These are phyloP conservation scores for Heterotilapia buettikoferi DNA, from an alignment of 2,113 vertebrate species.

Conservation along the genomic window DNA sequence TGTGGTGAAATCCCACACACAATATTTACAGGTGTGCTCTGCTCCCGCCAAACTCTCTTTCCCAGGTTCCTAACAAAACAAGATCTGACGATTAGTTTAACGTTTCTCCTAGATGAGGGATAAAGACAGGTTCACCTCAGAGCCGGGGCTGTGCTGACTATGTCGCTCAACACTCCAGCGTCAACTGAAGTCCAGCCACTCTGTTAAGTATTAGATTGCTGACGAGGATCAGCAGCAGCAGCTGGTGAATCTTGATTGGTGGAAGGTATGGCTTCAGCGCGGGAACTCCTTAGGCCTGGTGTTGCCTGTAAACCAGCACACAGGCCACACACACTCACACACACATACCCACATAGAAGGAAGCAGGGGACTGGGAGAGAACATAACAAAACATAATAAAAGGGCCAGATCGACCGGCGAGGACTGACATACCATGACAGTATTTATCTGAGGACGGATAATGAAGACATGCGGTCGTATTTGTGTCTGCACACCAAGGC, in stretches of 20 bases:
- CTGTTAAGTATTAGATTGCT: background rate
- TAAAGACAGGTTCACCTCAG: background rate
- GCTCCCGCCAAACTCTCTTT: rapidly evolving
- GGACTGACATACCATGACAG: rapidly evolving
- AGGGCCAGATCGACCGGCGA: rapidly evolving
- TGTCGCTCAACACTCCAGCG: background rate
- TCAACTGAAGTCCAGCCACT: background rate
- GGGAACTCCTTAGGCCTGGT: background rate
- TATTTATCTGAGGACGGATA: background rate
- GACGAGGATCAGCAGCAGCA: background rate
- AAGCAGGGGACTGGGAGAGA: background rate
- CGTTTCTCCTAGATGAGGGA: rapidly evolving
- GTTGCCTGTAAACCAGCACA: background rate
- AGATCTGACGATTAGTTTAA: background rate
- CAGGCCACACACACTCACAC: background rate
- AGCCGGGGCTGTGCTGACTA: background rate
- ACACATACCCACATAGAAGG: background rate
- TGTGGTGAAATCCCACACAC: background rate
- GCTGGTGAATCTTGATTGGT: background rate
- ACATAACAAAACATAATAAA: background rate
- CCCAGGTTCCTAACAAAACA: background rate
- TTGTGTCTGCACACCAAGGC: background rate
- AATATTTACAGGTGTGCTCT: background rate
- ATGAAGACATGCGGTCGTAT: background rate
- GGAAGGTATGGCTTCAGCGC: background rate